Conservation (phyloP, 2,113 vertebrate species). For the Saiga tatarica region DNA sequence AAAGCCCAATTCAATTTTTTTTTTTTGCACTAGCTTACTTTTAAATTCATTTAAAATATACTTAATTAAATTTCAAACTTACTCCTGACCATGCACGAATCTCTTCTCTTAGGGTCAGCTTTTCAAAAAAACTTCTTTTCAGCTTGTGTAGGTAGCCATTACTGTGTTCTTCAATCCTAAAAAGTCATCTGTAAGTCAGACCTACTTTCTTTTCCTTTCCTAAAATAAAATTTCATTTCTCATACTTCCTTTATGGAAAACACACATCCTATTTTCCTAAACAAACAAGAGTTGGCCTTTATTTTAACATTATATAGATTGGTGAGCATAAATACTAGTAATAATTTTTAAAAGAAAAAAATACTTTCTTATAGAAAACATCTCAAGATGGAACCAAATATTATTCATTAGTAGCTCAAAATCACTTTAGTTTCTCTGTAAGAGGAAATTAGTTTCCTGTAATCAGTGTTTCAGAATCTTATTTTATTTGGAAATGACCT, state of each 20-base stretch:
- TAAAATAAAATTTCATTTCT: background rate
- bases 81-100: background rate
- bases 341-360: background rate
- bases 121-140: background rate
- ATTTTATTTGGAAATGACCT: background rate
- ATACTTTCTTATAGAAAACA: background rate
- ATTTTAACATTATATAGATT: background rate
- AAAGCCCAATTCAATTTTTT: background rate
- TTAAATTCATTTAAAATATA: background rate
- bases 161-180: background rate
- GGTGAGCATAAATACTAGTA: background rate
- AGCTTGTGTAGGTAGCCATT: background rate
- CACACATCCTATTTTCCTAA: background rate
- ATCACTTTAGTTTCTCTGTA: background rate
- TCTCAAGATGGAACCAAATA: background rate
- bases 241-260: background rate
- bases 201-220: background rate
- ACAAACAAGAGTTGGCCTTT: background rate
- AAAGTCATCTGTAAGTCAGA: too few relatives aligned
- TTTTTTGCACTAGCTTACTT: background rate
- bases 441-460: background rate
- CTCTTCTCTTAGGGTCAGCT: background rate
- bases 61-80: background rate
- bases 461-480: background rate
- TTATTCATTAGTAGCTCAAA: background rate